These are phyloP conservation scores for Sanderia malayensis DNA, from an alignment of 30 jellyfish, hydroid and myxozoan species.

Conservation along the genomic window DNA sequence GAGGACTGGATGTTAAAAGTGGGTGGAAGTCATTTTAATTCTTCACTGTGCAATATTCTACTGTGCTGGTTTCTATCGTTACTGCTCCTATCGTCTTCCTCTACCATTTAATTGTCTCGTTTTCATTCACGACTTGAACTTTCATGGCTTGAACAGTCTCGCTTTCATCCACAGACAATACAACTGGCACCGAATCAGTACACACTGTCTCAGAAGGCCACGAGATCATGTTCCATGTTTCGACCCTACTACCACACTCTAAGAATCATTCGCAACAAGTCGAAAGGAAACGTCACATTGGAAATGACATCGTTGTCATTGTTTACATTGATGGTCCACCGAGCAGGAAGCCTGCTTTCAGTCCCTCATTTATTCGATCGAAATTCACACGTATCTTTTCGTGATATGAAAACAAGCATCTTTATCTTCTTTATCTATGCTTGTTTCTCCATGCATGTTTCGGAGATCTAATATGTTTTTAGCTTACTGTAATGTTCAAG, in stretches of 20 bases:
- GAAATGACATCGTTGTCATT: conserved; percentile 94
- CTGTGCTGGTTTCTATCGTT: no score
- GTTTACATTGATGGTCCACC: conserved; percentile 89
- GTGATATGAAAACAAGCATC: no score
- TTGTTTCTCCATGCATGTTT: no score
- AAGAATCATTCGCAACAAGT: conserved; percentile 96
- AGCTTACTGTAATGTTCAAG: no score
- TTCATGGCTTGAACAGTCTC: no score
- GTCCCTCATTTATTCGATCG: conserved; percentile 94
- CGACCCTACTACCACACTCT: conserved; percentile 87
- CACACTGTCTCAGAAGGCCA: conserved; percentile 92
- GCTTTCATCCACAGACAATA: conserved; percentile 60
- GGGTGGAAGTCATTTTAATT: no score
- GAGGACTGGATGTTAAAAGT: conserved; percentile 97
- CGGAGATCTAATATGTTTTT: no score
- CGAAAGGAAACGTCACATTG: conserved; percentile 97
- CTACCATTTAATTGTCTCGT: no score
- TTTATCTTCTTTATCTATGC: no score
- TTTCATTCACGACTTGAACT: no score
- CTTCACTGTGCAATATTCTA: no score
- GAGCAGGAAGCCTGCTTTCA: conserved; percentile 67
- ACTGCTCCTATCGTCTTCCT: no score
- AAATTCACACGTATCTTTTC: conserved; percentile 92
- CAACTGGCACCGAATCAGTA: conserved; percentile 91
- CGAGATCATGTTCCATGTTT: conserved; percentile 97